Evolutionary conservation across 1,140 invertebrate species (phyloP).

Genomic region (Lycorma delicatula): DNA sequence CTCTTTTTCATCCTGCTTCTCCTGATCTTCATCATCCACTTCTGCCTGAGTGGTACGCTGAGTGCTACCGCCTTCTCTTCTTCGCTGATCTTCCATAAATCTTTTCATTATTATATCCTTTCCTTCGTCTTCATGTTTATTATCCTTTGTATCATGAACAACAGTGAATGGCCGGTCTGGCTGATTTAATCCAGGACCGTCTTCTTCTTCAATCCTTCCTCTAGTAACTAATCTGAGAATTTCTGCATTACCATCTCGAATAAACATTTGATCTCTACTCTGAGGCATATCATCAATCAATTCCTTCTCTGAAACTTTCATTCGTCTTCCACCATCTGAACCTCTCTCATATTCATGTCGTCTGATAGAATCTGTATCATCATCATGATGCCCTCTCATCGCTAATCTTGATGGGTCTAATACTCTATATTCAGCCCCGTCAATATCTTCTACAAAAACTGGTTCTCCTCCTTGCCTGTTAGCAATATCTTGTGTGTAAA

Average conservation of each 20-base stretch:
- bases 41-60: too few species aligned
- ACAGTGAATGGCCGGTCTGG: conserved; percentile 29
- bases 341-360: conserved; percentile 65
- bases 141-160: conserved; percentile 10
- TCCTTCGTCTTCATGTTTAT: conserved; percentile 50
- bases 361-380: conserved; percentile 58
- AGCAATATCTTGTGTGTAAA: conserved; percentile 44
- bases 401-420: conserved; percentile 25
- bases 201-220: conserved; percentile 48
- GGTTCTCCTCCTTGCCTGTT: conserved; percentile 3
- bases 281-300: conserved; percentile 22
- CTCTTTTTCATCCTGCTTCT: too few species aligned
- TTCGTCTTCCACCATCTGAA: conserved; percentile 46
- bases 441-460: conserved; percentile 41
- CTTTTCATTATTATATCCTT: conserved; percentile 71
- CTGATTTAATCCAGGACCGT: conserved; percentile 39
- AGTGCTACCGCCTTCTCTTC: conserved; percentile 1
- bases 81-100: conserved; percentile 59
- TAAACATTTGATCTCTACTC: conserved; percentile 53
- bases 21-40: too few species aligned
- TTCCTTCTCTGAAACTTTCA: conserved; percentile 30
- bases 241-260: conserved; percentile 72
- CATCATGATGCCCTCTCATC: conserved; percentile 24
- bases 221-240: conserved; percentile 68
- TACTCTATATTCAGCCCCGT: conserved; percentile 30